Evolutionary conservation across 2,888 invertebrate species (phyloP).

Genomic region (Parasteatoda lunata): DNA sequence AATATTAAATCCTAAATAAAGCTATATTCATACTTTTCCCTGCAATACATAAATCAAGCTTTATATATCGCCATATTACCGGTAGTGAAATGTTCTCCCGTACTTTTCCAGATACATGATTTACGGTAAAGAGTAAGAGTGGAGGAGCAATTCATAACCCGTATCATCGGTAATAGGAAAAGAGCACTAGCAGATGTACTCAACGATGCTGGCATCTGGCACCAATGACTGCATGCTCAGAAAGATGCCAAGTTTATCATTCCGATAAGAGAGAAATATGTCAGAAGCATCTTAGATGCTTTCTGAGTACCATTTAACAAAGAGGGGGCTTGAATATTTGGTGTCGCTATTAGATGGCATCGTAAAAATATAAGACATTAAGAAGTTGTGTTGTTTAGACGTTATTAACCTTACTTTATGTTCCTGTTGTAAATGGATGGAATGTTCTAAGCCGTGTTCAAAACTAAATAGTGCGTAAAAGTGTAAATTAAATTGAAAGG

Average conservation of each 20-base stretch:
- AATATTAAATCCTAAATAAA: too few species aligned
- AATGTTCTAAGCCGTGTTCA: too few species aligned
- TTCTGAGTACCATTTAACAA: not conserved
- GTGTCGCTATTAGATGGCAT: not conserved
- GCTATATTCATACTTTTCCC: too few species aligned
- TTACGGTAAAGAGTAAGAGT: conserved; percentile 8
- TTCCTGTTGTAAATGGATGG: too few species aligned
- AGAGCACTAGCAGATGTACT: conserved; percentile 39
- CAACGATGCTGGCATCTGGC: conserved; percentile 42
- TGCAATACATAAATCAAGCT: too few species aligned
- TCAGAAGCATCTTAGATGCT: conserved; percentile 2
- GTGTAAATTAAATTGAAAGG: too few species aligned
- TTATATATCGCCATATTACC: too few species aligned
- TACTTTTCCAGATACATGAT: conserved; percentile 20
- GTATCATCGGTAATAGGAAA: conserved; percentile 32
- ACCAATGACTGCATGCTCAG: conserved; percentile 29
- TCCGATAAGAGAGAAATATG: conserved; percentile 27
- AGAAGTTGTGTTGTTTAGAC: not conserved
- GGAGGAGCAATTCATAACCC: conserved; percentile 38
- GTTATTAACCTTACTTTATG: too few species aligned
- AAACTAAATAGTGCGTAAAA: too few species aligned
- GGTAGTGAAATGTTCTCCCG: too few species aligned
- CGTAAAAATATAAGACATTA: not conserved
- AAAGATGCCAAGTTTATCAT: conserved; percentile 29
- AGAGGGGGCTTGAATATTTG: not conserved